Evolutionary conservation across 2,888 invertebrate species (phyloP).

Genomic region (Eristalinus aeneus): DNA sequence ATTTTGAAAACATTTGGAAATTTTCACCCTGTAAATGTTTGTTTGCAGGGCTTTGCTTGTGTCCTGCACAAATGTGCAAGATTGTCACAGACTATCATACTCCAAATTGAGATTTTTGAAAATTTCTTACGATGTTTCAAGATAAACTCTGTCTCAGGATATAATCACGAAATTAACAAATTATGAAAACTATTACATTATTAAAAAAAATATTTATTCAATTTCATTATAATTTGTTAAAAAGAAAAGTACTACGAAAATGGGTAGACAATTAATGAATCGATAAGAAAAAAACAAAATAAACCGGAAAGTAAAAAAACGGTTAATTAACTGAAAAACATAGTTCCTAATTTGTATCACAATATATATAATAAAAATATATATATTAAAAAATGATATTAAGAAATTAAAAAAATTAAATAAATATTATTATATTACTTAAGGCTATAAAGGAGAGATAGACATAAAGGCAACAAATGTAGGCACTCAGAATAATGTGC

Average conservation of each 20-base stretch:
- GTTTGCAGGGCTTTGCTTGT: too few relatives aligned
- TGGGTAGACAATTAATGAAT: conserved; percentile 16
- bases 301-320: neutral
- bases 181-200: neutral
- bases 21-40: too few relatives aligned
- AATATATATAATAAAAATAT: conserved; percentile 54
- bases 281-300: conserved; percentile 22
- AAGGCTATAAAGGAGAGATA: conserved; percentile 58
- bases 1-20: too few relatives aligned
- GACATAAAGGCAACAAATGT: conserved; percentile 40
- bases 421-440: conserved; percentile 39
- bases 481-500: conserved; percentile 19
- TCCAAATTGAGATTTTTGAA: too few relatives aligned
- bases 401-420: conserved; percentile 27
- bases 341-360: conserved; percentile 70
- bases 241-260: conserved; percentile 19
- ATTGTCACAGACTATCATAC: too few relatives aligned
- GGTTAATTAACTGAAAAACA: conserved; percentile 61
- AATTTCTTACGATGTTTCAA: too few relatives aligned
- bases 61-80: too few relatives aligned
- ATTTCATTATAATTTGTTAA: conserved; percentile 15
- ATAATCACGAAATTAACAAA: too few relatives aligned
- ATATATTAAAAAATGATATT: conserved; percentile 58
- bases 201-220: neutral
- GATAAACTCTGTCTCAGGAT: too few relatives aligned